These are phyloP conservation scores for Erythrolamprus reginae DNA, from an alignment of 2,113 vertebrate species.

Conservation along the genomic window DNA sequence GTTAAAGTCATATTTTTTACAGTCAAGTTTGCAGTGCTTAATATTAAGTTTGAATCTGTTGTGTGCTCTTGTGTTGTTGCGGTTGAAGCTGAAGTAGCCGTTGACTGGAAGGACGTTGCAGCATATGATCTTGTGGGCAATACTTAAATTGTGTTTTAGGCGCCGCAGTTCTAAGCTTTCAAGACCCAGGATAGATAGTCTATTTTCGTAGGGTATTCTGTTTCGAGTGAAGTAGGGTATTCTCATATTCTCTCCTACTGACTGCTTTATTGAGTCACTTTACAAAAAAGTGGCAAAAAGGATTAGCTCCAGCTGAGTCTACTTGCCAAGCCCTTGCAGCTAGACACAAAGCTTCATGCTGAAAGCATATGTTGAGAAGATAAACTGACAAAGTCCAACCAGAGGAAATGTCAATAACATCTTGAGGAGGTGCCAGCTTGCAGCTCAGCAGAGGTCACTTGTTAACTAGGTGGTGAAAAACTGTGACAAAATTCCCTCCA, in stretches of 20 bases:
- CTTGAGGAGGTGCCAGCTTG: neutral
- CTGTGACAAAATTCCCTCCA: neutral
- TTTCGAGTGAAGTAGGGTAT: no score
- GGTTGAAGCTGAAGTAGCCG: no score
- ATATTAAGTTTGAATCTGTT: no score
- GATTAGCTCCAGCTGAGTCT: conserved; percentile 22
- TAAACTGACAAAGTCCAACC: conserved; percentile 21
- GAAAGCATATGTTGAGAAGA: conserved; percentile 51
- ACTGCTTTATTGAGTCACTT: conserved; percentile 27
- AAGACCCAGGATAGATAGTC: no score
- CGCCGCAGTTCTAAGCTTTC: no score
- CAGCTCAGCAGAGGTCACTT: neutral
- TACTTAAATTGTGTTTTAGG: no score
- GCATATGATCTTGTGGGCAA: no score
- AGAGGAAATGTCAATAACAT: neutral
- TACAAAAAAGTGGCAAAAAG: conserved; percentile 27
- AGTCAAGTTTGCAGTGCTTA: no score
- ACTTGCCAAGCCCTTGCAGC: conserved; percentile 39
- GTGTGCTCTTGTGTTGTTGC: no score
- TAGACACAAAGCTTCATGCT: conserved; percentile 29
- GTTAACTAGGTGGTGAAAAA: neutral
- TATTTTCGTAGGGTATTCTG: no score
- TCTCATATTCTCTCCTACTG: neutral
- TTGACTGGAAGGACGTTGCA: no score
- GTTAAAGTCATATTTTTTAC: no score